Percentiles rank a stretch among this genome's conserved stretches.
Evolutionary conservation across 30 jellyfish, hydroid and myxozoan species (phyloP).

Genomic region (Morbakka virulenta): DNA sequence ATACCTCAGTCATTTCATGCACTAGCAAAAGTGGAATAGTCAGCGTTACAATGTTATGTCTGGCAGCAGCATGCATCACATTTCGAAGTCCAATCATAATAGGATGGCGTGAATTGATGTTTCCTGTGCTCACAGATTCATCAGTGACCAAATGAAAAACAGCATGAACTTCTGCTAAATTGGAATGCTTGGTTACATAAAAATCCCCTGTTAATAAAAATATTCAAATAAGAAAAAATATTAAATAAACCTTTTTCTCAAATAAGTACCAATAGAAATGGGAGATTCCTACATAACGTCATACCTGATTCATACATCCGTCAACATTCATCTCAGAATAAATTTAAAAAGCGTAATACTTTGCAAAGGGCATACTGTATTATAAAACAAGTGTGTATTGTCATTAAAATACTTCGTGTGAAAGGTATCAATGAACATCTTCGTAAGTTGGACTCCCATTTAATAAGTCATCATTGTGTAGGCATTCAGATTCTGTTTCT

Average conservation of each 20-base stretch:
- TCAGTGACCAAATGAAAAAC: constrained; percentile 90
- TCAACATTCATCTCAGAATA: too few relatives aligned
- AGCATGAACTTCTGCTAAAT: constrained; percentile 88
- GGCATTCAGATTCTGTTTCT: too few relatives aligned
- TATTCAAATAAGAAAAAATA: neutral
- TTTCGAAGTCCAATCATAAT: constrained; percentile 82
- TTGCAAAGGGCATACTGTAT: too few relatives aligned
- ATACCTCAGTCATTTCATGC: constrained; percentile 96
- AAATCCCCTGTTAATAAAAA: constrained; percentile 64
- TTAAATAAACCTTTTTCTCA: neutral
- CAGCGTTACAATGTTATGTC: constrained; percentile 76
- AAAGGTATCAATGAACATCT: too few relatives aligned
- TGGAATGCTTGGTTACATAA: constrained; percentile 89
- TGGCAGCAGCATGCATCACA: constrained; percentile 85
- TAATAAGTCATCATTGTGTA: too few relatives aligned
- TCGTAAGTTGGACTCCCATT: too few relatives aligned
- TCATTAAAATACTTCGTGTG: too few relatives aligned
- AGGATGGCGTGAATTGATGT: constrained; percentile 88
- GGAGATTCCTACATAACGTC: too few relatives aligned
- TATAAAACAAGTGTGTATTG: too few relatives aligned
- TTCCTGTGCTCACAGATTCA: constrained; percentile 56
- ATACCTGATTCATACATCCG: too few relatives aligned
- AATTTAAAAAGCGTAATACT: too few relatives aligned
- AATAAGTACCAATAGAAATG: too few relatives aligned
- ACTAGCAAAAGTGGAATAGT: constrained; percentile 81